A percentile compares a stretch with the other conserved stretches of the same genome.
Conservation (phyloP, 2,113 vertebrate genomes). For the Mesoclemmys tuberculata region DNA sequence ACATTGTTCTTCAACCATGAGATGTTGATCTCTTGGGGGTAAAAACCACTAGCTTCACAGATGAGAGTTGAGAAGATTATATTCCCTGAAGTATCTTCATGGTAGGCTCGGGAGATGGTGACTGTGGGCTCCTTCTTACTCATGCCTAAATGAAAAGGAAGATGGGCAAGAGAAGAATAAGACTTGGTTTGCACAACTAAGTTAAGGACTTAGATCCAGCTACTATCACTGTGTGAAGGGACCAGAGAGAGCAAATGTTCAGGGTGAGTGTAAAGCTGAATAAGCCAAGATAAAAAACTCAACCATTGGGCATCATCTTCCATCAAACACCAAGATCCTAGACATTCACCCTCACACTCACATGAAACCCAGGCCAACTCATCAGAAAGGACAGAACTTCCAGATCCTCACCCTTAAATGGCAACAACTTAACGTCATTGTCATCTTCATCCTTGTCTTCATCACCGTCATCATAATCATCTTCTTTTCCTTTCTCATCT, state of each 20-base stretch:
- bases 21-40: background rate
- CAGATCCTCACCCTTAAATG: background rate
- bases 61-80: background rate
- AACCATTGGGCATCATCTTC: background rate
- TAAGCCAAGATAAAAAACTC: background rate
- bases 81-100: background rate
- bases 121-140: background rate
- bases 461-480: background rate
- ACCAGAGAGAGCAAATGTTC: background rate
- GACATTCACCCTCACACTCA: background rate
- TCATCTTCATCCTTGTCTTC: background rate
- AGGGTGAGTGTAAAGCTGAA: background rate
- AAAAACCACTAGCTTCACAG: background rate
- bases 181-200: background rate
- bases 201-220: background rate
- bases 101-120: background rate
- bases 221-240: background rate
- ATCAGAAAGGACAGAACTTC: background rate
- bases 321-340: background rate
- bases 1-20: background rate
- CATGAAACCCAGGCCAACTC: background rate
- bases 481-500: background rate
- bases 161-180: background rate
- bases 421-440: background rate
- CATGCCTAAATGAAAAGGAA: background rate